Evolutionary conservation across 2,113 vertebrate species (phyloP).

Genomic region (Phaetusa simplex): DNA sequence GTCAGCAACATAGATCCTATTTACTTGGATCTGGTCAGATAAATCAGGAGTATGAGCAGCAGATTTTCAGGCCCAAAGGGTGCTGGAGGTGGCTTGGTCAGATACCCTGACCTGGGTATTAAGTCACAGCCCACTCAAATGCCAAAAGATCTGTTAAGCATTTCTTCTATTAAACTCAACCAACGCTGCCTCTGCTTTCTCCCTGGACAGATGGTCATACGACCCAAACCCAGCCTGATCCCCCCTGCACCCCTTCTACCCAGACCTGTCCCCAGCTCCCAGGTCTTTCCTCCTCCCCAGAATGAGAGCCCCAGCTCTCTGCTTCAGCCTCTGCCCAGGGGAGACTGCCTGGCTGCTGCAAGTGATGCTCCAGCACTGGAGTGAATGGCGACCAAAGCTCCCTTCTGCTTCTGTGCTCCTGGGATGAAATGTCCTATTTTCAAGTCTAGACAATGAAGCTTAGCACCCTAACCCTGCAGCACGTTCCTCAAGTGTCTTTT

Average conservation of each 20-base stretch:
- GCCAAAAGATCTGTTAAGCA: not conserved
- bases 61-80: not conserved
- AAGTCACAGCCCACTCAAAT: not conserved
- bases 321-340: not conserved
- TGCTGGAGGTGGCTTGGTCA: not conserved
- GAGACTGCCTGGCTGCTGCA: not conserved
- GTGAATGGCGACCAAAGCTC: accelerated
- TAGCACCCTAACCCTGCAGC: not conserved
- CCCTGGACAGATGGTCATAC: not conserved
- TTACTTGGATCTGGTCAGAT: not conserved
- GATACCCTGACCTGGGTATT: not conserved
- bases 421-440: not conserved
- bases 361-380: not conserved
- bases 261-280: not conserved
- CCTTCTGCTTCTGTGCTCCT: not conserved
- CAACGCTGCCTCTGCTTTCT: not conserved
- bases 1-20: not conserved
- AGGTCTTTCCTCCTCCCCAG: not conserved
- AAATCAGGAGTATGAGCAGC: not conserved
- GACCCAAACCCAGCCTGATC: not conserved
- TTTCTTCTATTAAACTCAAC: not conserved
- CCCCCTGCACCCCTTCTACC: not conserved
- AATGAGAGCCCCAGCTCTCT: not conserved
- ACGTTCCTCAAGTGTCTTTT: not conserved
- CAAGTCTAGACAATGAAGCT: not conserved